Conservation (phyloP, 2,888 invertebrate genomes). For the Alentia gelatinosa region DNA sequence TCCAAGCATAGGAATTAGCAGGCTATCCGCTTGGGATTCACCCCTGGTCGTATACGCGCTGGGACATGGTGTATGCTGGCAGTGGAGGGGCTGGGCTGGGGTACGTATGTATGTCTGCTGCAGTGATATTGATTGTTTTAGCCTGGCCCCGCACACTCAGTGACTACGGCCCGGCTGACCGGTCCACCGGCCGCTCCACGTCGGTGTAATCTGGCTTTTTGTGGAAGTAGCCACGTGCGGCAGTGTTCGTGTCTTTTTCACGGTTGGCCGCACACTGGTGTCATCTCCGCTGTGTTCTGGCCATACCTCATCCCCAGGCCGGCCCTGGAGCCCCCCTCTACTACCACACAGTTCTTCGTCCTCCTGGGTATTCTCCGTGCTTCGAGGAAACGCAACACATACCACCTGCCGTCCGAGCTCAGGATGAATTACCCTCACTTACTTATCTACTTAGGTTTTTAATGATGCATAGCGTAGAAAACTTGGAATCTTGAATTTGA, state of each 20-base stretch:
- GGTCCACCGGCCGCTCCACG: neutral
- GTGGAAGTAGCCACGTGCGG: neutral
- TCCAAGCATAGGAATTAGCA: neutral
- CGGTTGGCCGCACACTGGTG: neutral
- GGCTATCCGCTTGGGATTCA: too few species aligned
- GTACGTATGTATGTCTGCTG: neutral
- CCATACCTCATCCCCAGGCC: constrained; percentile 11
- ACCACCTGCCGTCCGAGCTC: neutral
- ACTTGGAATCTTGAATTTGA: too few species aligned
- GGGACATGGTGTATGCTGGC: neutral
- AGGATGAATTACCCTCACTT: neutral
- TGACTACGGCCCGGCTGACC: neutral
- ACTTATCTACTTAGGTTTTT: too few species aligned
- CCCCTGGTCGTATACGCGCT: too few species aligned
- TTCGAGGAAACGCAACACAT: neutral
- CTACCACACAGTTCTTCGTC: neutral
- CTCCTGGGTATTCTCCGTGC: neutral
- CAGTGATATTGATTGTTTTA: neutral
- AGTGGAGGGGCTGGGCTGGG: neutral
- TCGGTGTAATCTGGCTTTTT: constrained; percentile 23
- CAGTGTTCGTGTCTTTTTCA: constrained; percentile 12
- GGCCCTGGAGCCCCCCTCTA: neutral
- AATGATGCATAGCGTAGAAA: too few species aligned
- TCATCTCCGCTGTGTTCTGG: neutral
- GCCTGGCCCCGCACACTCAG: neutral